Evolutionary conservation across 2,888 invertebrate genomes (phyloP), one percentile per base, ranked within the genome.

Genomic region (Brachynemurus nebulosus): DNA sequence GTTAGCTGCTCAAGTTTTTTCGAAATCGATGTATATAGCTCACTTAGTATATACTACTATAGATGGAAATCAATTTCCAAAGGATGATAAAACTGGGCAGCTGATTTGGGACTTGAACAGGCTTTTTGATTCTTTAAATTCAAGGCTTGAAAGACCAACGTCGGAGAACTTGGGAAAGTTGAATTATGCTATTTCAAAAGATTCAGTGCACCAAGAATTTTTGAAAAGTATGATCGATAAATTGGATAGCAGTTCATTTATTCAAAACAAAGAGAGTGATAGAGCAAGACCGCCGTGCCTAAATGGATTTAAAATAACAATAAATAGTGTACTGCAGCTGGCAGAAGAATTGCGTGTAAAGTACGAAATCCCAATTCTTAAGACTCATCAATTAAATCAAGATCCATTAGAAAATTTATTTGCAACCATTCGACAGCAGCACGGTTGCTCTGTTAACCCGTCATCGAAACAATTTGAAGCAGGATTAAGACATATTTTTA

Each of bases 321-420:
- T 30, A 8, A 30, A 30, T 30, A 30, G 30, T 11, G 30, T 30
- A 12, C 14, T 30, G 30, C 30, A 30, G 14, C 30, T 30, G 30
- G n/a, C 30, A 12, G 30, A 30, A 30, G 30, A 30, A 30, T 14
- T 30, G n/a, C 30, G 30, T 14, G 30, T 30, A 7, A 11, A 30
- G 14, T 30, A 30, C 14, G 30, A 30, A n/a, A 30, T 30, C 30
- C 30, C 30, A 14, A 30, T 30, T 30, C 30, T 30, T 30, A 30
- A 30, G 14, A 30, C 30, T 30, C 30, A 11, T 30, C 30, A 30
- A 11, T 30, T 30, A 30, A 30, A 30, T 14, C 30, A 30, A 30
- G 30, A 30, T 30, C 30, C 30, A 30, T 30, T 30, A 11, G 30
- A 30, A 30, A 30, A 30, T 30, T 30, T 30, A 30, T 30, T 27